Evolutionary conservation across 2,888 invertebrate genomes (phyloP), one percentile per base, ranked within the genome.

Genomic region (Mesorhabditis belari): DNA sequence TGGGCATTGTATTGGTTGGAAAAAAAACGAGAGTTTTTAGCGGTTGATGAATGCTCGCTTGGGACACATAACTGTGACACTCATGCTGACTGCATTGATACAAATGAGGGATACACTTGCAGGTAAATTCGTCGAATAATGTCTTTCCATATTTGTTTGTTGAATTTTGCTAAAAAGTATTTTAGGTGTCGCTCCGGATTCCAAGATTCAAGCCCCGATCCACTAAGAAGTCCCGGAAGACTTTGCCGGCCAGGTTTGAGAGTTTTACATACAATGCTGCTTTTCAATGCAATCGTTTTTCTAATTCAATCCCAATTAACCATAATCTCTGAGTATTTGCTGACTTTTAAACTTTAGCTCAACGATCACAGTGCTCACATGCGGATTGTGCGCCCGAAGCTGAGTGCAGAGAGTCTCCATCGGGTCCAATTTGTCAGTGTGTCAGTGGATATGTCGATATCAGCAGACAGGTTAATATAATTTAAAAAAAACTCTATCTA

Each of bases 81-180:
- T 28, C 73, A 77, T 58, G 80, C 80, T 49, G 77, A 77, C 26
- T 80, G 80, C 62, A 67, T 77, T 50, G 79, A 80, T 64, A 79
- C 77, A 5, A 54, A 63, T 29, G 74, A 76, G 6, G 73, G 76
- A 55, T 80, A 75, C 65, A 73, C 69, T 19, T 80, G 80, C 63
- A 68, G 67, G 61, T 73, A 62, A 58, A 12, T 1, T 50, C 50
- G 51, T 24, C 3, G 5, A 26, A 26, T 23, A 28, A n/a, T 17
- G 35, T 9, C 17, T 49, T 57, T 65, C 21, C 54, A 66, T 63
- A 5, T 52, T 9, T 58, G 19, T 35, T 52, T 17, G 24, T n/a
- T 23, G 24, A n/a, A 28, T 21, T 25, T 17, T 5, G 24, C n/a
- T 21, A 23, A 6, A 5, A 12, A 27, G 19, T 28, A 17, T 60